A percentile compares a stretch with the other conserved stretches of the same genome.
Conservation (phyloP, 2,113 vertebrate genomes). For the Neolamprologus cancellatus region DNA sequence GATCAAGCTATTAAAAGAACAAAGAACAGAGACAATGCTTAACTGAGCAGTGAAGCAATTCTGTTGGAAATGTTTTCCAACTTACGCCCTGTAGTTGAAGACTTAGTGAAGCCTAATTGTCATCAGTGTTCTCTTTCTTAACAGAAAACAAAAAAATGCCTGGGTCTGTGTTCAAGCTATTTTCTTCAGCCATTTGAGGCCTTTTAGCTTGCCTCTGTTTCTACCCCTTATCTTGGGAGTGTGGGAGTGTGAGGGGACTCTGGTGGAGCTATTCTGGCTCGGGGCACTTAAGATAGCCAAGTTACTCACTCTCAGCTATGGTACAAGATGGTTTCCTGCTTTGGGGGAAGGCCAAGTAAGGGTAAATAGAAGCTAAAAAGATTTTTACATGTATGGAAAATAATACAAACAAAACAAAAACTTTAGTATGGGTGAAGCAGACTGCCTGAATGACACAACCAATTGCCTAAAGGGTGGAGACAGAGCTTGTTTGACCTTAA, state of each 20-base stretch:
- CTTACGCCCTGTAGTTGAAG: conserved; percentile 1
- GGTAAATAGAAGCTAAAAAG: background rate
- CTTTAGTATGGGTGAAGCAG: background rate
- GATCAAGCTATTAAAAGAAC: conserved; percentile 63
- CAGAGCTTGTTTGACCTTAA: conserved; percentile 49
- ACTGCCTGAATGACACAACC: background rate
- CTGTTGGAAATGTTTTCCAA: conserved; percentile 20
- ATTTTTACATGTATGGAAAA: background rate
- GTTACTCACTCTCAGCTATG: background rate
- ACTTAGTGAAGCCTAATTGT: conserved; percentile 24
- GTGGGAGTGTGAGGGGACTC: background rate
- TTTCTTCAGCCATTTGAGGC: background rate
- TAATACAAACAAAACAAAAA: background rate
- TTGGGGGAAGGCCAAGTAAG: background rate
- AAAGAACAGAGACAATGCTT: conserved; percentile 8
- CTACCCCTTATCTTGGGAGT: background rate
- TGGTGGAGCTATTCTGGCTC: conserved; percentile 6
- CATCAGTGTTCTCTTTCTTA: conserved; percentile 9
- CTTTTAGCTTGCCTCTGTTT: background rate
- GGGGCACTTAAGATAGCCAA: conserved; percentile 10
- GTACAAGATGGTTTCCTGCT: conserved; percentile 45
- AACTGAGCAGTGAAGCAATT: conserved; percentile 4
- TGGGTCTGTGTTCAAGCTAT: background rate
- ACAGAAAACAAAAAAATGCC: background rate
- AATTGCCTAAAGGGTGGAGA: background rate